Conservation (phyloP, 2,113 vertebrate genomes). For the Rhizomys pruinosus region DNA sequence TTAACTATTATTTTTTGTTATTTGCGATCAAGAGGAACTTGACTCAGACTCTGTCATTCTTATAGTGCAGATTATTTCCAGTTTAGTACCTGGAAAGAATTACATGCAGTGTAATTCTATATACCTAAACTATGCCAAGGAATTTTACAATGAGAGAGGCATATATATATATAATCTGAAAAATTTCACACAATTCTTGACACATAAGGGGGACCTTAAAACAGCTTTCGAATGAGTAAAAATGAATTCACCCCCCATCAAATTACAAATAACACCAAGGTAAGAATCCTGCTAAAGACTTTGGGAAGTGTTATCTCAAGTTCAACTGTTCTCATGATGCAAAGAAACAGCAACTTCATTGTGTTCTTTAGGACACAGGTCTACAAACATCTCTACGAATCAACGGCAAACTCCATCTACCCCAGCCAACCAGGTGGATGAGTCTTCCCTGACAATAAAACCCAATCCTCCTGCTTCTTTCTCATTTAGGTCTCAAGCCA, state of each 20-base stretch:
- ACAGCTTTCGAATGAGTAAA: neutral
- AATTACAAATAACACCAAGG: neutral
- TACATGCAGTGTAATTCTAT: neutral
- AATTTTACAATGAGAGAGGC: neutral
- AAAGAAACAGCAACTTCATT: neutral
- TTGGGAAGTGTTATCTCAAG: neutral
- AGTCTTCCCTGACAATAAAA: neutral
- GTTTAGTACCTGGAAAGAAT: neutral
- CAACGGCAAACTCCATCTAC: neutral
- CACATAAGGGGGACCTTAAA: neutral
- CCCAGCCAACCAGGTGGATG: too few relatives aligned
- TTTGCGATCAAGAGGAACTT: conserved; percentile 10
- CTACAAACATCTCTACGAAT: neutral
- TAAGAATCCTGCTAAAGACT: neutral
- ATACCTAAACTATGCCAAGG: neutral
- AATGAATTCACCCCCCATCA: neutral
- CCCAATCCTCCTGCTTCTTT: neutral
- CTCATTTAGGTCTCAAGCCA: neutral
- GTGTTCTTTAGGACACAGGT: neutral
- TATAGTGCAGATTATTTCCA: neutral
- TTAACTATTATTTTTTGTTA: neutral
- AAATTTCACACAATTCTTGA: neutral
- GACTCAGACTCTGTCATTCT: neutral
- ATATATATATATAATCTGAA: neutral
- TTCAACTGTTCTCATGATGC: neutral